Conservation (phyloP, 2,888 invertebrate genomes). For the Gastracanthus pulcherrimus region DNA sequence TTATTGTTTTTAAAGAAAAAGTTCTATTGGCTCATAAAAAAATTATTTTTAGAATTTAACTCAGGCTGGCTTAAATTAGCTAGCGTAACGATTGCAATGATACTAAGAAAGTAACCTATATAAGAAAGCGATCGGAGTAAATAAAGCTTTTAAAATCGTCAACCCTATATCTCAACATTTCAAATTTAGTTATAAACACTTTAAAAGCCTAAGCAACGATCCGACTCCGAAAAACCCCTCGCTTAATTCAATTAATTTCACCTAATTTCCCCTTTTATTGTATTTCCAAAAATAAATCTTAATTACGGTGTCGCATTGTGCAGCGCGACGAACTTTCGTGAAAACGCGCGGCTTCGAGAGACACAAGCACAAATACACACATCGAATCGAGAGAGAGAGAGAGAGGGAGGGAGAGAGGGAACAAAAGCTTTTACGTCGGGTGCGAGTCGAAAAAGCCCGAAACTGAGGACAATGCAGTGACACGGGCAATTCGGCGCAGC, state of each 20-base stretch:
- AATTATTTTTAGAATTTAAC: too few relatives aligned
- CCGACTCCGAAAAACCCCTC: neutral
- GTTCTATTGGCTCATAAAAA: too few relatives aligned
- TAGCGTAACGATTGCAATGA: too few relatives aligned
- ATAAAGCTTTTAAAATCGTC: too few relatives aligned
- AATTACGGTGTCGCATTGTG: constrained; percentile 30
- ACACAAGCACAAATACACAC: too few relatives aligned
- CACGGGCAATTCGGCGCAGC: constrained; percentile 29
- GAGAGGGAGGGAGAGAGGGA: neutral
- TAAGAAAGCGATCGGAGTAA: too few relatives aligned
- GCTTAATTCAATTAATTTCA: neutral
- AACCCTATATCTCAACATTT: neutral
- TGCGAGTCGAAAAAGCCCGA: constrained; percentile 22
- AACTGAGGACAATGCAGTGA: constrained; percentile 31
- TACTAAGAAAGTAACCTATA: too few relatives aligned
- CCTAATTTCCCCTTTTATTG: neutral
- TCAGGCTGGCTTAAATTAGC: too few relatives aligned
- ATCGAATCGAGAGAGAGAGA: neutral
- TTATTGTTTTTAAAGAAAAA: too few relatives aligned
- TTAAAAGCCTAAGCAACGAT: too few relatives aligned
- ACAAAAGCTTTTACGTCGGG: constrained; percentile 38
- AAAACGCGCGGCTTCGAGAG: neutral
- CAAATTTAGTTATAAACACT: neutral
- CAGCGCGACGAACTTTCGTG: neutral
- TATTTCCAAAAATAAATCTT: constrained; percentile 29